Base-by-base conservation (phyloP, 2,888 invertebrate species). In the Cephalotes varians region DNA sequence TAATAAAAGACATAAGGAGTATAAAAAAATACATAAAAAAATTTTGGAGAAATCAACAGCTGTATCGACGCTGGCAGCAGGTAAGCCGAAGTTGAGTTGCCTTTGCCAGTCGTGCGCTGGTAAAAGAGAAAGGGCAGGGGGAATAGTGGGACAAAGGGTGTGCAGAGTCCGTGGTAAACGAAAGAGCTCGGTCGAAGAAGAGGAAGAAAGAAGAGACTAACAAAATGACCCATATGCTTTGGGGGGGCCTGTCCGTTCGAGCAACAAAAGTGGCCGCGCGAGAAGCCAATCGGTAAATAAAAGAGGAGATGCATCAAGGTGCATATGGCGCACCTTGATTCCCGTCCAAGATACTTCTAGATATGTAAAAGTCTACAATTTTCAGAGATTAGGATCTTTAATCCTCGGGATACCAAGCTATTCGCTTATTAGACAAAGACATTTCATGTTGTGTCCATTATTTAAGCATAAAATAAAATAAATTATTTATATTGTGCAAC, bases 161-260 rank as follows among this genome's bases (percentile, higher is more conserved):
- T 71, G 87, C 85, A 76, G 87, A 81, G 90, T 88, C 90, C 88
- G 64, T 62, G 81, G 49, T 9, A 15, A 56, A 3, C 67, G 54
- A 73, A 67, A 62, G 54, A 58, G 65, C 31, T 31, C 37, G 58
- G 10, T 25, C 31, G 71, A 54, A 44, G 34, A 31, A 49, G 72
- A 76, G 76, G 81, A 86, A 84, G 85, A 82, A 62, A 65, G 85
- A 84, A 84, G 69, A 40, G 56, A 54, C 73, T 84, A 86, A 85
- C 74, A 85, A 84, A 89, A 87, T 89, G 89, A 91, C 91, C 91
- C 89, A 92, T 88, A 90, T 91, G 91, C 88, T 84, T 83, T 79
- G 81, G 74, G 65, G 37, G 86, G 73, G 80, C 88, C 88, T 86
- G 83, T 86, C 74, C 85, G 80, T 85, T 87, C 84, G 83, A 69